Base-by-base conservation (phyloP, 2,113 vertebrate species). In the Turnix velox region DNA sequence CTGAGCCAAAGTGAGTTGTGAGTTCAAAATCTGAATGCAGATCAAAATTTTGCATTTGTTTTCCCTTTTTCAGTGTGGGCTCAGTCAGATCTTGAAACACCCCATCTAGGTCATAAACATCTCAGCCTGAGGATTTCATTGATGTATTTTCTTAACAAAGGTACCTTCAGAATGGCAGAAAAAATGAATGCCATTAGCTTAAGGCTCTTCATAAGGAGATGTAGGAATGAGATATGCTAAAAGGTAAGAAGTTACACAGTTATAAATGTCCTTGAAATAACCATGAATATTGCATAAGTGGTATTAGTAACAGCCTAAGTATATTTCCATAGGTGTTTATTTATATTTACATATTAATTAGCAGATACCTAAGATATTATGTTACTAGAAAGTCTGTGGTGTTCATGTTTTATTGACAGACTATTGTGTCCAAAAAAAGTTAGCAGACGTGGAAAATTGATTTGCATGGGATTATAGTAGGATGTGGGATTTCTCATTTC, bases 261-360 rank as follows among this genome's bases (percentile, higher is more conserved):
- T 97, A 96, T 96, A 96, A 97, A 96, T 94, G 88, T 49, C 72
- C 75, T 95, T 95, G 73, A 97, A 95, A 97, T 90, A 92, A 85
- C 52, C 66, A 97, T 97, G 72, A 96, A 97, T 97, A 94, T 97
- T 98, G 85, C 84, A 97, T 96, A 94, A 95, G 87, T 91, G 90
- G 97, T 97, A 90, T 97, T 97, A 92, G 92, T 97, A 97, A 97
- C 96, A 95, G 84, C 95, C 97, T 96, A 96, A 97, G 97, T 97
- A 94, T 96, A 96, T 98, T 97, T 97, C 97, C 96, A 93, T 96
- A 96, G 92, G 94, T 94, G 90, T 96, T 96, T 97, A 95, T 97
- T 97, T 97, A 96, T 97, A 97, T 97, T 97, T 98, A 90, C 95
- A 90, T 97, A 96, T 97, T 97, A 96, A 97, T 97, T 95, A 98